These are phyloP conservation scores for Drosophila miranda DNA, from an alignment of 1,140 invertebrate species.

Conservation along the genomic window DNA sequence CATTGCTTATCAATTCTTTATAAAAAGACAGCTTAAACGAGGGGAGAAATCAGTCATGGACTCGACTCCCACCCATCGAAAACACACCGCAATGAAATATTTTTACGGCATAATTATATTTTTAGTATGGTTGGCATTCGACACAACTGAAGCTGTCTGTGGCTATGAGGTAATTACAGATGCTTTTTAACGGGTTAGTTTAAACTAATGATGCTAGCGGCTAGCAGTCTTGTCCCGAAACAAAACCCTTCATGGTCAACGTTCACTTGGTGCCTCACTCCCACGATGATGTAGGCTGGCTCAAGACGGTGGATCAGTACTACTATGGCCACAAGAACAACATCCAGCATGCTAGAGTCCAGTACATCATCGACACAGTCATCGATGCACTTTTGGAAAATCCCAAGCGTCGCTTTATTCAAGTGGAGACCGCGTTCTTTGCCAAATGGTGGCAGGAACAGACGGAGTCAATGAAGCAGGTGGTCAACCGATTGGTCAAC, in stretches of 20 bases:
- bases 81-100: conserved; percentile 1
- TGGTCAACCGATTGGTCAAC: conserved; percentile 86
- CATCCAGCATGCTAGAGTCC: conserved; percentile 91
- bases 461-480: conserved; percentile 84
- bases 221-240: conserved; percentile 85
- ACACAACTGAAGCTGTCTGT: conserved; percentile 32
- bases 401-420: conserved; percentile 88
- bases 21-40: conserved; percentile 21
- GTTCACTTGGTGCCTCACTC: conserved; percentile 92
- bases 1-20: not conserved
- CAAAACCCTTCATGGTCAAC: conserved; percentile 86
- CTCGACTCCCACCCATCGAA: not conserved
- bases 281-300: conserved; percentile 96
- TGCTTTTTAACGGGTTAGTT: no score
- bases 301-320: conserved; percentile 96
- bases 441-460: conserved; percentile 96
- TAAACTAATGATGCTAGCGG: no score
- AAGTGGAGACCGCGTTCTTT: conserved; percentile 94
- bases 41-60: not conserved
- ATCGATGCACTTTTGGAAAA: conserved; percentile 89
- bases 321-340: conserved; percentile 89
- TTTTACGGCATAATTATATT: conserved; percentile 7
- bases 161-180: conserved; percentile 44
- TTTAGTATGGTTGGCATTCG: conserved; percentile 7
- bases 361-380: conserved; percentile 96